Conservation (phyloP, 1,140 invertebrate genomes). For the Scaptomyza graminum region DNA sequence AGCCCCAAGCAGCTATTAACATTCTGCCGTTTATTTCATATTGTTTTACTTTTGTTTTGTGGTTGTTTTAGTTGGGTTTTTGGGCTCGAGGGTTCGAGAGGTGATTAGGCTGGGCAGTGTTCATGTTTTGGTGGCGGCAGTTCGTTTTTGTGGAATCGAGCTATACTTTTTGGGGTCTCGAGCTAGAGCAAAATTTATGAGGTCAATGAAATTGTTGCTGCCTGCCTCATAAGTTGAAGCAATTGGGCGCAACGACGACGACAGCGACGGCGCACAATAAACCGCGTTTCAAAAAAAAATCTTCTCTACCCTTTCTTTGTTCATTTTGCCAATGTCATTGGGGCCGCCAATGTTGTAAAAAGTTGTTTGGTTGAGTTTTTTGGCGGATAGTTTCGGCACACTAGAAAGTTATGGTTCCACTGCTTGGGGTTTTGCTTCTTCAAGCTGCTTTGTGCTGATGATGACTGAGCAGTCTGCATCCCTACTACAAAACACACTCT, state of each 20-base stretch:
- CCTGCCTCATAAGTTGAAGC: constrained; percentile 39
- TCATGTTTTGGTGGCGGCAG: constrained; percentile 42
- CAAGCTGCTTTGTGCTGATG: constrained; percentile 54
- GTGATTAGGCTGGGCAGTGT: not conserved
- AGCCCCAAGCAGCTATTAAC: constrained; percentile 41
- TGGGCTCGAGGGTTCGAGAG: not conserved
- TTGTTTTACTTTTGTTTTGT: constrained; percentile 13
- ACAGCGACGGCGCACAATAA: constrained; percentile 61
- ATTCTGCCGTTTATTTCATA: constrained; percentile 43
- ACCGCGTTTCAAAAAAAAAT: not conserved
- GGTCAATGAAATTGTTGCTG: constrained; percentile 78
- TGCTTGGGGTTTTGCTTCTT: constrained; percentile 17
- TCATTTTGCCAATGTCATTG: constrained; percentile 67
- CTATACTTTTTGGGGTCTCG: constrained; percentile 18
- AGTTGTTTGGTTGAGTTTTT: constrained; percentile 15
- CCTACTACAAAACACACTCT: not conserved
- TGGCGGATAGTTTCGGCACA: constrained; percentile 45
- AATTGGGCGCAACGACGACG: constrained; percentile 49
- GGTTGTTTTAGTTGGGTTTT: not conserved
- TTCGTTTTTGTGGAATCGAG: constrained; percentile 5
- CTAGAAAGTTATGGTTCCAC: constrained; percentile 23
- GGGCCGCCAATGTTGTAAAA: constrained; percentile 59
- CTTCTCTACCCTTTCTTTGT: not conserved
- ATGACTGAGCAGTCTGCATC: constrained; percentile 34
- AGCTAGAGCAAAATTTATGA: constrained; percentile 69